Conservation (phyloP, 2,113 vertebrate genomes). For the Muntiacus muntjak region DNA sequence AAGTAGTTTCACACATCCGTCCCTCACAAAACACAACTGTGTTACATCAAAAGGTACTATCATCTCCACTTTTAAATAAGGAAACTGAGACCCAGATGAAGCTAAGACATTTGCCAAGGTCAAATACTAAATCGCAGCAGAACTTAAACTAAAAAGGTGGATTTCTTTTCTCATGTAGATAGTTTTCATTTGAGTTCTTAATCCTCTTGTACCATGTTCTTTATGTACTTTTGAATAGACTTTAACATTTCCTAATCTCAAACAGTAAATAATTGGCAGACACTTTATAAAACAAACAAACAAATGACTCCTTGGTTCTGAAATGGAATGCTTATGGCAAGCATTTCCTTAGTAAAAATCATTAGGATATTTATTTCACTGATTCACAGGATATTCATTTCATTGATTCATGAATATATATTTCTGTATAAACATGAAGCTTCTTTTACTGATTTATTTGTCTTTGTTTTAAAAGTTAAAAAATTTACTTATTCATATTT, state of each 20-base stretch:
- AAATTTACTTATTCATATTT: not conserved
- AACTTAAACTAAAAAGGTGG: not conserved
- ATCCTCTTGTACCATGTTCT: not conserved
- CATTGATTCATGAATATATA: not conserved
- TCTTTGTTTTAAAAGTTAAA: not conserved
- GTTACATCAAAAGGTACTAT: not conserved
- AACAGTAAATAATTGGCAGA: not conserved
- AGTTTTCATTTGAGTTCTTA: not conserved
- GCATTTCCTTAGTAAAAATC: not conserved
- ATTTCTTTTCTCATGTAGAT: not conserved
- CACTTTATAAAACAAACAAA: not conserved
- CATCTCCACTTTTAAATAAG: not conserved
- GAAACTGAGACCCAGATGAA: conserved; percentile 5
- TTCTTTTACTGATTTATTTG: not conserved
- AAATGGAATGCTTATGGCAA: not conserved
- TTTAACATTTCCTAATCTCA: not conserved
- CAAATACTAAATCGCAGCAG: not conserved
- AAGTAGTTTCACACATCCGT: not conserved
- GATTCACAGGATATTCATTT: not conserved
- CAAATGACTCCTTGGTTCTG: not conserved
- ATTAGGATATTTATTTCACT: not conserved
- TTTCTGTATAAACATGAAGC: not conserved
- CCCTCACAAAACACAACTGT: not conserved
- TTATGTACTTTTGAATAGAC: not conserved
- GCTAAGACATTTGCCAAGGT: not conserved